phyloP scores from a whole-genome alignment of 1,140 invertebrate species.

The Calephelis nemesis region DNA sequence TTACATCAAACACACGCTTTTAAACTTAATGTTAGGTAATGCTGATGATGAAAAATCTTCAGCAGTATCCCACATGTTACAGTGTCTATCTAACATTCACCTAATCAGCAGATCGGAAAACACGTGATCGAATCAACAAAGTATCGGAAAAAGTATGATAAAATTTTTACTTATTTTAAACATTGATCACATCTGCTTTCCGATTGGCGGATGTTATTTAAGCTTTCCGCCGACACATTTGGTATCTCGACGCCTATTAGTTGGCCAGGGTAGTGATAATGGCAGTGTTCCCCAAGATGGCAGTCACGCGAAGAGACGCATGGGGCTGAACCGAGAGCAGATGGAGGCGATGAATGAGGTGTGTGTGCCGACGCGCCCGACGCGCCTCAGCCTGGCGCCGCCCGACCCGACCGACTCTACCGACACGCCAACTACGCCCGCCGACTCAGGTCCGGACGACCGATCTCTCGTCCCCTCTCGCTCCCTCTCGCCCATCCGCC shows the following conservation, averaged over 20 bases:
- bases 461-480: conserved; percentile 33
- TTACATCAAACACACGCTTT: no score
- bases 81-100: conserved; percentile 4
- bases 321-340: conserved; percentile 79
- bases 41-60: no score
- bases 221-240: conserved; percentile 10
- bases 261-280: conserved; percentile 29
- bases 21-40: no score
- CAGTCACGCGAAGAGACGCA: conserved; percentile 79
- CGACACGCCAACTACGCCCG: conserved; percentile 74
- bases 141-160: no score
- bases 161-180: neutral
- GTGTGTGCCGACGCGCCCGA: conserved; percentile 56
- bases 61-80: neutral
- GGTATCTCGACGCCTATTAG: neutral
- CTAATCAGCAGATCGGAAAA: neutral
- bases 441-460: conserved; percentile 71
- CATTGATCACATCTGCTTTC: neutral
- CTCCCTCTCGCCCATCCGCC: conserved; percentile 36
- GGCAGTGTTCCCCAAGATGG: conserved; percentile 71
- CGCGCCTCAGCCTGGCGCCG: conserved; percentile 70
- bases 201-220: neutral
- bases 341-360: conserved; percentile 77
- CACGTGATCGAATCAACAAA: neutral
- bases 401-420: conserved; percentile 51